These are phyloP conservation scores for Cnemophilus loriae DNA, from an alignment of 2,113 vertebrate genomes.

Conservation along the genomic window DNA sequence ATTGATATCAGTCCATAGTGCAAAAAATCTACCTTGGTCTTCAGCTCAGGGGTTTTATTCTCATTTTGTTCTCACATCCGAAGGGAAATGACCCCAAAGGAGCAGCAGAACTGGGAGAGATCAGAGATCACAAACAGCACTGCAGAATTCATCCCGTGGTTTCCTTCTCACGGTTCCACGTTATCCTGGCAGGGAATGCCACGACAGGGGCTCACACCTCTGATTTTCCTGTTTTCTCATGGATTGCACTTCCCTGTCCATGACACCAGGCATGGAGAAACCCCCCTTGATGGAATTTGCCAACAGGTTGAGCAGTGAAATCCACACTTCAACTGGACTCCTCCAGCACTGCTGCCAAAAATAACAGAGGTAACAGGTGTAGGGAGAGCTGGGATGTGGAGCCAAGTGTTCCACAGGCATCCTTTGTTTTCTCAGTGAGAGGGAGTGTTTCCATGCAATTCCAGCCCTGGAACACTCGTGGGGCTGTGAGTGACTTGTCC, in stretches of 20 bases:
- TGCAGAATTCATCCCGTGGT: background rate
- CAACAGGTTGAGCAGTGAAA: conserved; percentile 47
- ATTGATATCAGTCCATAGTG: accelerated
- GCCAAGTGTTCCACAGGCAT: conserved; percentile 8
- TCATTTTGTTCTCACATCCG: background rate
- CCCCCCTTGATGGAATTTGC: conserved; percentile 31
- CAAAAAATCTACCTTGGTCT: background rate
- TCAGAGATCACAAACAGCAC: background rate
- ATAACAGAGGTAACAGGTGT: conserved; percentile 61
- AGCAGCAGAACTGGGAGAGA: background rate
- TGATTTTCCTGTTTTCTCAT: background rate
- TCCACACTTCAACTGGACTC: background rate
- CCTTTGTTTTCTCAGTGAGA: background rate
- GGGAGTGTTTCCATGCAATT: background rate
- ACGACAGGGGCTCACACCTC: background rate
- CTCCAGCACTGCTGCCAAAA: conserved; percentile 24
- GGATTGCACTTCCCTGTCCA: background rate
- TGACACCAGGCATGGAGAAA: background rate
- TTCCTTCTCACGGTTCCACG: background rate
- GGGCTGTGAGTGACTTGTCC: background rate
- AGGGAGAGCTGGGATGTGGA: background rate
- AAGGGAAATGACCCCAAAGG: background rate
- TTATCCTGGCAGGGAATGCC: background rate
- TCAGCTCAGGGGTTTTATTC: background rate
- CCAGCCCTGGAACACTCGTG: background rate